Percentiles rank a stretch among this genome's conserved stretches.
Evolutionary conservation across 2,797 vertebrate genomes (phyloP).

Genomic region (Masticophis lateralis): DNA sequence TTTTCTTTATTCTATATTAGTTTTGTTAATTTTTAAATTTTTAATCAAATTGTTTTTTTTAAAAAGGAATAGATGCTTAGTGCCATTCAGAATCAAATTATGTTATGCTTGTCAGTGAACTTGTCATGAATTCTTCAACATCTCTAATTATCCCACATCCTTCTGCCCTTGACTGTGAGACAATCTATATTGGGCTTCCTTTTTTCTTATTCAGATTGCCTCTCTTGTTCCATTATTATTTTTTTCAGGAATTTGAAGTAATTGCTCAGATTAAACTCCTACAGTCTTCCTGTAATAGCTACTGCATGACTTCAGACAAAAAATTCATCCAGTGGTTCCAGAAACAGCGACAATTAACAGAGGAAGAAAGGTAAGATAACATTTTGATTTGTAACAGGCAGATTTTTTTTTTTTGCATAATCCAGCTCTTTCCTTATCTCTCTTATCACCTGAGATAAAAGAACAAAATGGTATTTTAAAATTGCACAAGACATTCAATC

Average conservation of each 20-base stretch:
- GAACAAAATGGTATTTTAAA: not conserved
- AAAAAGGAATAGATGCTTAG: not conserved
- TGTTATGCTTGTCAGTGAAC: not conserved
- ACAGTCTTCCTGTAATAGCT: slow-evolving; percentile 94
- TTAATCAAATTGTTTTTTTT: not conserved
- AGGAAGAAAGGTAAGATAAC: slow-evolving; percentile 93
- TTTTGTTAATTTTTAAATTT: not conserved
- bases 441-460: not conserved
- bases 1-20: not conserved
- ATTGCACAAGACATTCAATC: not conserved
- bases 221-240: slow-evolving; percentile 19
- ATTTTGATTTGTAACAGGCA: not conserved
- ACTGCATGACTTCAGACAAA: slow-evolving; percentile 81
- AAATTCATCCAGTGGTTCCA: slow-evolving; percentile 89
- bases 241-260: slow-evolving; percentile 89
- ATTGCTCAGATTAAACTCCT: slow-evolving; percentile 94
- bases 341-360: slow-evolving; percentile 80
- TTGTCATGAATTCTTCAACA: not conserved
- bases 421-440: not conserved
- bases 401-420: not conserved
- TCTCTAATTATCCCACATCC: not conserved
- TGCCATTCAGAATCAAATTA: not conserved
- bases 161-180: not conserved
- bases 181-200: not conserved
- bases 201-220: slow-evolving; percentile 34